These are phyloP conservation scores for Cirrhinus molitorella DNA, from an alignment of 2,797 vertebrate genomes.

Conservation along the genomic window DNA sequence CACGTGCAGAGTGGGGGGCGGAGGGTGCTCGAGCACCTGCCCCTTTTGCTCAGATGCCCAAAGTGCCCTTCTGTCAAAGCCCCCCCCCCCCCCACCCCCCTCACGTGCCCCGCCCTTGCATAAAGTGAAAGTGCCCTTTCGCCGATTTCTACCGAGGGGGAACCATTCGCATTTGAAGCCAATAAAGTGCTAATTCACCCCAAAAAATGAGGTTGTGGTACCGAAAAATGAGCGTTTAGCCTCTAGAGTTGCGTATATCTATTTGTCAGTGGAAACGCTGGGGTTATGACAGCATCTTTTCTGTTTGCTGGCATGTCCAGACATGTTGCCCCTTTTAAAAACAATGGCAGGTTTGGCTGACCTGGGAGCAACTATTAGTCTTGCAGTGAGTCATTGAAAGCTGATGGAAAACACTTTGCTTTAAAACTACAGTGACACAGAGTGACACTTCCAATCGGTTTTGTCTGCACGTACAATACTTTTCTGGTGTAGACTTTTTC, in stretches of 20 bases:
- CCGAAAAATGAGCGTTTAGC: not conserved
- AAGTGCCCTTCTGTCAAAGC: too few species aligned
- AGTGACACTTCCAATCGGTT: not conserved
- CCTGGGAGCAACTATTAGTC: conserved; percentile 16
- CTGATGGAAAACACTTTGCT: conserved; percentile 1
- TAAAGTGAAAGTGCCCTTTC: too few species aligned
- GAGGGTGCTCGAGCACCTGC: too few species aligned
- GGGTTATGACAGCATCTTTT: not conserved
- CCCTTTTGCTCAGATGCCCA: too few species aligned
- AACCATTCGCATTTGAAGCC: not conserved
- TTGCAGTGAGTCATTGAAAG: not conserved
- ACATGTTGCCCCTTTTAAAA: conserved; percentile 22
- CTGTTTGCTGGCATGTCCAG: conserved; percentile 34
- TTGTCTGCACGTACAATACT: not conserved
- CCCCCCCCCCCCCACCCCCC: too few species aligned
- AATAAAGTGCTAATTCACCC: not conserved
- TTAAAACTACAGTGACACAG: not conserved
- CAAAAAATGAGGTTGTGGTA: not conserved
- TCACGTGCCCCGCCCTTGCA: too few species aligned
- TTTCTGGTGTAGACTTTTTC: too few species aligned
- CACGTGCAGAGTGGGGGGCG: too few species aligned
- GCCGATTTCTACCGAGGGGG: too few species aligned
- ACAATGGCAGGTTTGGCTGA: conserved; percentile 33
- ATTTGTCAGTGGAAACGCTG: conserved; percentile 10
- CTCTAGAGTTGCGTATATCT: not conserved